Base-by-base conservation (phyloP, 2,888 invertebrate species). In the Tetragonisca angustula region DNA sequence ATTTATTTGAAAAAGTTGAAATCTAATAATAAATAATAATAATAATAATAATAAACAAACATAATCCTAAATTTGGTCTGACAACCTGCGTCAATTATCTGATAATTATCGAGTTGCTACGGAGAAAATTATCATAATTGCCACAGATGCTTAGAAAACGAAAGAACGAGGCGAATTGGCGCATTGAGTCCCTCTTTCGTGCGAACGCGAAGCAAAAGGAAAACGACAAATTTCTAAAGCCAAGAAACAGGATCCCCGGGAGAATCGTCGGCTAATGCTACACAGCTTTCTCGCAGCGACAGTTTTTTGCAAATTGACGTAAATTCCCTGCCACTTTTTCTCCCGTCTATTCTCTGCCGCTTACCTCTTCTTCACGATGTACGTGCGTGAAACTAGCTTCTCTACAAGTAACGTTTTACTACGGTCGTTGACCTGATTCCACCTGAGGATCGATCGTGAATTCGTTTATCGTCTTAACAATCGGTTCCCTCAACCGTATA, bases 301-400 rank as follows among this genome's bases (percentile, higher is more conserved):
- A 87, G 85, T 89, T 92, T 84, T 91, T 92, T 92, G 83, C 89
- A 89, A 91, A 91, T 90, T 88, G 87, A 89, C 87, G 87, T 89
- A 88, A 92, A 92, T 85, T 84, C 71, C 73, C 71, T 70, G 59
- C 78, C 72, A 69, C 76, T 71, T 75, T 76, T 73, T 36, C 73
- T 64, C 70, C 72, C 67, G 62, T 67, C 17, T 15, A n/a, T n/a
- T 24, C 32, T 32, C 49, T n/a, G 43, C 43, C 5, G 19, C 27
- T 11, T 19, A 36, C 54, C 61, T 43, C 43, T 36, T 74, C 72
- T 76, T 85, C 76, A 82, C 88, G 81, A 84, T 54, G 76, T 75
- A 77, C 85, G 87, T 83, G 87, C 89, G 88, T 89, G 81, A 73
- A 88, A 61, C 81, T 78, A 72, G 84, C 67, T 80, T 73, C 74